Percentiles rank a stretch among this genome's conserved stretches.
Evolutionary conservation across 2,888 invertebrate species (phyloP).

Genomic region (Drosophila testacea): DNA sequence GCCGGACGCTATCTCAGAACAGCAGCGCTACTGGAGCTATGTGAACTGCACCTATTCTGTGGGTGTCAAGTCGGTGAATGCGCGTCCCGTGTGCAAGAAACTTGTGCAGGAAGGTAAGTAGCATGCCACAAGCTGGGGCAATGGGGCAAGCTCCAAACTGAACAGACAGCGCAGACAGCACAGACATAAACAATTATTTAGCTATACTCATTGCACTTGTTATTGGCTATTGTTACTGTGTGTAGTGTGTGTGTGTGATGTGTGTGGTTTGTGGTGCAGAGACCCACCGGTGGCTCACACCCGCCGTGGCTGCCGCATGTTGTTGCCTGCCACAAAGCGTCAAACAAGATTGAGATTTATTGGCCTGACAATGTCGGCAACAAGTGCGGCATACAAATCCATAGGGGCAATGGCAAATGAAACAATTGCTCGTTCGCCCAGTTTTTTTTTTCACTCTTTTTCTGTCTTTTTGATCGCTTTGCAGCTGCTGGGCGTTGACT

Average conservation of each 20-base stretch:
- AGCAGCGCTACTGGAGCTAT: slow-evolving; percentile 85
- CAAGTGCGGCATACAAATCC: slow-evolving; percentile 69
- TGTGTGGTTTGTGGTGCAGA: slow-evolving; percentile 27
- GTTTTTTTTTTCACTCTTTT: neutral
- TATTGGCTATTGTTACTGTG: slow-evolving; percentile 39
- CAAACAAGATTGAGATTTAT: slow-evolving; percentile 82
- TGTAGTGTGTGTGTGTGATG: slow-evolving; percentile 21
- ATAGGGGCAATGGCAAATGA: slow-evolving; percentile 45
- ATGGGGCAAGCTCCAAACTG: neutral
- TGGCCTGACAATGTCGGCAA: slow-evolving; percentile 67
- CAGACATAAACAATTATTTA: slow-evolving; percentile 43
- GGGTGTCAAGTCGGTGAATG: slow-evolving; percentile 85
- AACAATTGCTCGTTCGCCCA: slow-evolving; percentile 58
- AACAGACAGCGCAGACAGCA: neutral
- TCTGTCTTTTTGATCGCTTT: neutral
- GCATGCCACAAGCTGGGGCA: slow-evolving; percentile 7
- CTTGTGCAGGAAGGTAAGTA: slow-evolving; percentile 90
- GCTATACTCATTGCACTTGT: slow-evolving; percentile 49
- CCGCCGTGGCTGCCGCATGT: slow-evolving; percentile 60
- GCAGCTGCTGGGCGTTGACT: slow-evolving; percentile 57
- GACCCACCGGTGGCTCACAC: slow-evolving; percentile 61
- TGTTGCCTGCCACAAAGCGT: slow-evolving; percentile 72
- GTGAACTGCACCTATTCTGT: slow-evolving; percentile 86
- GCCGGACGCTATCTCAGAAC: slow-evolving; percentile 85
- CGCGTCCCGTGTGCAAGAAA: slow-evolving; percentile 90